Evolutionary conservation across 2,888 invertebrate genomes (phyloP).

Genomic region (Stenchaetothrips biformis): DNA sequence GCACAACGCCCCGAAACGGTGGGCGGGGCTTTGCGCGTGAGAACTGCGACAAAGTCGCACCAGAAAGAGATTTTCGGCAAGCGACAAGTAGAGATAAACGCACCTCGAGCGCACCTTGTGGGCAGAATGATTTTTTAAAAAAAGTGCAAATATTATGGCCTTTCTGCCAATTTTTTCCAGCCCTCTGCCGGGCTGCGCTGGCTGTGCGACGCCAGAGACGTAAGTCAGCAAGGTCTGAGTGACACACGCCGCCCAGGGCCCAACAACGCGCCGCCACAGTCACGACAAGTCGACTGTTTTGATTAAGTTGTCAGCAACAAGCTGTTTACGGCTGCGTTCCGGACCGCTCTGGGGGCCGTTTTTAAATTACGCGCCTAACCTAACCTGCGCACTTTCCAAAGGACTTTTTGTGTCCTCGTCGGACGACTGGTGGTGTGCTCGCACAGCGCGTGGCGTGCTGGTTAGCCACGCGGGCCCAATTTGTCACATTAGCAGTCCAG

Average conservation of each 20-base stretch:
- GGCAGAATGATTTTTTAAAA: neutral
- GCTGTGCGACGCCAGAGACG: too few species aligned
- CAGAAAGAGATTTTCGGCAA: neutral
- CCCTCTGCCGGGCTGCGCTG: too few species aligned
- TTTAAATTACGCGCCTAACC: too few species aligned
- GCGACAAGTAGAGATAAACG: neutral
- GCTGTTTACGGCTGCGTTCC: conserved; percentile 12
- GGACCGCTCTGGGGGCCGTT: neutral
- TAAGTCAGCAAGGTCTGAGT: too few species aligned
- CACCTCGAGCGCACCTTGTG: neutral
- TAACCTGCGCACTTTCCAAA: too few species aligned
- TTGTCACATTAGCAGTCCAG: neutral
- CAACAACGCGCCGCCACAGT: neutral
- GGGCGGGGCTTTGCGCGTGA: neutral
- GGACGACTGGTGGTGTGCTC: neutral
- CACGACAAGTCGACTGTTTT: conserved; percentile 24
- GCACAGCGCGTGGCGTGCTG: neutral
- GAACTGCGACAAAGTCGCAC: too few species aligned
- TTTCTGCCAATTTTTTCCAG: too few species aligned
- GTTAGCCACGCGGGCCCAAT: neutral
- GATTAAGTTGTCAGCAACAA: conserved; percentile 25
- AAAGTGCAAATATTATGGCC: neutral
- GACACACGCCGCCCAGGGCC: neutral
- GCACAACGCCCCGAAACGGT: neutral
- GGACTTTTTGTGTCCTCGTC: too few species aligned